These are phyloP conservation scores for Coluber constrictor DNA, from an alignment of 2,797 vertebrate genomes.

Conservation along the genomic window DNA sequence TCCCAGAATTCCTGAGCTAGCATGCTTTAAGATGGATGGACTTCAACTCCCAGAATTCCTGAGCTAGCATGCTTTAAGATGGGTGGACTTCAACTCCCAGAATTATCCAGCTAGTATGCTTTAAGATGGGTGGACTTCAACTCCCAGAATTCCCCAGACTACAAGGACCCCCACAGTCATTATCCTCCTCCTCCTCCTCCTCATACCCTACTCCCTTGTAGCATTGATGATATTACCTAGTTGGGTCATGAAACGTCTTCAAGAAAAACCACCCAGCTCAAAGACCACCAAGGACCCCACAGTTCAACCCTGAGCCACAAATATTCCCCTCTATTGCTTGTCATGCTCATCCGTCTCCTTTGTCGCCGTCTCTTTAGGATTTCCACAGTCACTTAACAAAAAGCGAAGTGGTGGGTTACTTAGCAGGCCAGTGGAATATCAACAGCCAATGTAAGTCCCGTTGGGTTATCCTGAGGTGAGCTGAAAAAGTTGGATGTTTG, in stretches of 20 bases:
- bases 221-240: neutral
- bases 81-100: too few species aligned
- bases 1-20: too few species aligned
- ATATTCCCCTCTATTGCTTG: neutral
- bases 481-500: neutral
- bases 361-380: slow-evolving; percentile 72
- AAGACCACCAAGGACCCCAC: neutral
- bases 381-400: slow-evolving; percentile 95
- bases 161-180: too few species aligned
- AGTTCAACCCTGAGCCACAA: neutral
- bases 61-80: too few species aligned
- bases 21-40: too few species aligned
- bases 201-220: neutral
- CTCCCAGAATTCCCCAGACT: too few species aligned
- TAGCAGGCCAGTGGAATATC: slow-evolving; percentile 93
- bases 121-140: too few species aligned
- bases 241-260: neutral
- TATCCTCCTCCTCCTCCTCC: too few species aligned
- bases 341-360: neutral
- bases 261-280: neutral
- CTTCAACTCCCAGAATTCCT: too few species aligned
- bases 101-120: too few species aligned
- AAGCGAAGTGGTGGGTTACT: slow-evolving; percentile 94
- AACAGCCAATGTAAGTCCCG: slow-evolving; percentile 85
- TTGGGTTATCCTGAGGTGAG: neutral